Evolutionary conservation across 2,888 invertebrate genomes (phyloP).

Genomic region (Idaea aversata): DNA sequence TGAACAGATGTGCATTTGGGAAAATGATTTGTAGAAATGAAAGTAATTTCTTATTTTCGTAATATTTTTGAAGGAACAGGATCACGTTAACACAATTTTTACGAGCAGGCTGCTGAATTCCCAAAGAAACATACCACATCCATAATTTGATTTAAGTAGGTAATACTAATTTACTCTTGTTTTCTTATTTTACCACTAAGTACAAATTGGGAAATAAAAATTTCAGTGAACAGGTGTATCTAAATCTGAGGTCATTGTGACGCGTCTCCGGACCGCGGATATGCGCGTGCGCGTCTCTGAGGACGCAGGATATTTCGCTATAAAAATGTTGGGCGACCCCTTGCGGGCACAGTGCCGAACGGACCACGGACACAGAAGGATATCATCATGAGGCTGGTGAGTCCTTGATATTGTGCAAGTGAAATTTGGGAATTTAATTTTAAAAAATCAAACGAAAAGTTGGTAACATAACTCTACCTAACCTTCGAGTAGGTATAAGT

Average conservation of each 20-base stretch:
- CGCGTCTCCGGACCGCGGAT: slow-evolving; percentile 43
- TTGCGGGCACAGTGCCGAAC: slow-evolving; percentile 63
- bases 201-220: neutral
- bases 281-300: slow-evolving; percentile 51
- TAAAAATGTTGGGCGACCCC: slow-evolving; percentile 67
- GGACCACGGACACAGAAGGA: slow-evolving; percentile 65
- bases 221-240: slow-evolving; percentile 31
- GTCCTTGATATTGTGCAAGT: slow-evolving; percentile 62
- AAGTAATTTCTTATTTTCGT: too few relatives aligned
- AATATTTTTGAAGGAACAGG: too few relatives aligned
- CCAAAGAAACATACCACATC: too few relatives aligned
- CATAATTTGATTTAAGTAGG: too few relatives aligned
- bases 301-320: slow-evolving; percentile 67
- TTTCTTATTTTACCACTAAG: neutral
- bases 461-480: too few relatives aligned
- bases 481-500: neutral
- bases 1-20: too few relatives aligned
- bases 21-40: too few relatives aligned
- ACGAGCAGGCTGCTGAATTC: too few relatives aligned
- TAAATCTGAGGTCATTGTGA: slow-evolving; percentile 67
- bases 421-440: slow-evolving; percentile 14
- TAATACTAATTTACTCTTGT: too few relatives aligned
- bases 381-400: slow-evolving; percentile 75
- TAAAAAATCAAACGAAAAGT: too few relatives aligned
- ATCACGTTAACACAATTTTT: too few relatives aligned